A percentile compares a stretch with the other conserved stretches of the same genome.
Conservation (phyloP, 2,113 vertebrate genomes). For the Laticauda laticaudata region DNA sequence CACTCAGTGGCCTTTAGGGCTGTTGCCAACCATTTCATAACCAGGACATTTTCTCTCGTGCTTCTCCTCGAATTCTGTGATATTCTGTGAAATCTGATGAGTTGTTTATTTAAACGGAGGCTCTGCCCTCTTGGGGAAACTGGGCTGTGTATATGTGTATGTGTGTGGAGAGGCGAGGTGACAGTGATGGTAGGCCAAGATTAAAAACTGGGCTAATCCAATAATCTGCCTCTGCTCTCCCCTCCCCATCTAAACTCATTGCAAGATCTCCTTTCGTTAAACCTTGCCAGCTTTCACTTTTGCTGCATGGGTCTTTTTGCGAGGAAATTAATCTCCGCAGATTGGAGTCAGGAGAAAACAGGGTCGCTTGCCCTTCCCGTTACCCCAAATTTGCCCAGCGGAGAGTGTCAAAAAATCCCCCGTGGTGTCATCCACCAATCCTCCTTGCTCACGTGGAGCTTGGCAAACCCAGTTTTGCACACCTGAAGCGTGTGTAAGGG, state of each 20-base stretch:
- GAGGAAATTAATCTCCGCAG: background rate
- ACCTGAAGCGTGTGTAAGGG: background rate
- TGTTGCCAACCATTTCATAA: background rate
- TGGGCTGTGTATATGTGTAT: no score
- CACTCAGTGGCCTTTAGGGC: background rate
- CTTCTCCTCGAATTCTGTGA: background rate
- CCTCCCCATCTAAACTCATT: background rate
- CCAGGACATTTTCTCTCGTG: background rate
- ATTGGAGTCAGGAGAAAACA: background rate
- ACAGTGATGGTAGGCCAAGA: background rate
- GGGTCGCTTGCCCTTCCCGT: background rate
- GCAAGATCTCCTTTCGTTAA: background rate
- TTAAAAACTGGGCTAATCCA: constrained; percentile 6
- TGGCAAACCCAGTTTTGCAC: background rate
- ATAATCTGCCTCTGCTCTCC: background rate
- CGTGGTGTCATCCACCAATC: background rate
- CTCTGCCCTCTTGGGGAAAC: background rate
- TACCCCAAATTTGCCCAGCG: no score
- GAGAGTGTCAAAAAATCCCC: background rate
- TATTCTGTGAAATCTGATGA: background rate
- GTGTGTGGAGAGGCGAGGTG: no score
- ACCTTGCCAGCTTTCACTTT: background rate
- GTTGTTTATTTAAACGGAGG: background rate
- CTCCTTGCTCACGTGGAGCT: no score
- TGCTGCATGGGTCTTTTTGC: background rate